A percentile compares a stretch with the other conserved stretches of the same genome.
Evolutionary conservation across 2,888 invertebrate species (phyloP).

Genomic region (Brachynemurus nebulosus): DNA sequence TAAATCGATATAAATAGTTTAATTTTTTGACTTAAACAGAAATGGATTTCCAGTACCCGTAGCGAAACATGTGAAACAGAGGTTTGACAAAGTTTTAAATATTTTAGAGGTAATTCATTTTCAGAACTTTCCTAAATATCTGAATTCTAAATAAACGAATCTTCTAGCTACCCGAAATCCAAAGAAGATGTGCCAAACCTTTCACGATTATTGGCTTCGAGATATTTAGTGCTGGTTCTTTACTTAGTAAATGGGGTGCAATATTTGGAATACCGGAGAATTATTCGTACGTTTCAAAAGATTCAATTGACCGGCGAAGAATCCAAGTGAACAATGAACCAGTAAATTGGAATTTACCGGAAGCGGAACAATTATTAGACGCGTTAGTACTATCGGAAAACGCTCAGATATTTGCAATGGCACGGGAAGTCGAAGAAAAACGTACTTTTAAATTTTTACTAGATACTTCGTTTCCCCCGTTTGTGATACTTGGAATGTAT

Average conservation of each 20-base stretch:
- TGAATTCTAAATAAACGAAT: constrained; percentile 6
- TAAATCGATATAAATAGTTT: constrained; percentile 6
- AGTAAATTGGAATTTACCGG: constrained; percentile 49
- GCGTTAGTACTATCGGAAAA: constrained; percentile 60
- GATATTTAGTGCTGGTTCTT: constrained; percentile 50
- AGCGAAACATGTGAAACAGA: constrained; percentile 33
- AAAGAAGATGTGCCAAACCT: constrained; percentile 40
- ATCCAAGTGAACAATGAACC: constrained; percentile 46
- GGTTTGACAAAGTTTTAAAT: constrained; percentile 43
- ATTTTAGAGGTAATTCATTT: constrained; percentile 32
- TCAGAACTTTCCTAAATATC: not conserved
- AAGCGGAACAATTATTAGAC: constrained; percentile 45
- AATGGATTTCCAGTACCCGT: constrained; percentile 44
- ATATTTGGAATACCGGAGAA: constrained; percentile 61
- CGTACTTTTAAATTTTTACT: constrained; percentile 42
- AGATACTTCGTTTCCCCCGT: constrained; percentile 39
- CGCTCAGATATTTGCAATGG: constrained; percentile 68
- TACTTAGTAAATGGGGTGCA: constrained; percentile 39
- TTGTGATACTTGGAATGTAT: constrained; percentile 37
- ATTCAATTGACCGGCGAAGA: constrained; percentile 41
- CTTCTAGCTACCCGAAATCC: constrained; percentile 31
- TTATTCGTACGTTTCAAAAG: constrained; percentile 42
- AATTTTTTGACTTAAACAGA: constrained; percentile 30
- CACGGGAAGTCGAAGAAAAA: constrained; percentile 53
- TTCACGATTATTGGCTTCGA: constrained; percentile 65